Base-by-base conservation (phyloP, 1,140 invertebrate species). In the Dendroctonus valens region DNA sequence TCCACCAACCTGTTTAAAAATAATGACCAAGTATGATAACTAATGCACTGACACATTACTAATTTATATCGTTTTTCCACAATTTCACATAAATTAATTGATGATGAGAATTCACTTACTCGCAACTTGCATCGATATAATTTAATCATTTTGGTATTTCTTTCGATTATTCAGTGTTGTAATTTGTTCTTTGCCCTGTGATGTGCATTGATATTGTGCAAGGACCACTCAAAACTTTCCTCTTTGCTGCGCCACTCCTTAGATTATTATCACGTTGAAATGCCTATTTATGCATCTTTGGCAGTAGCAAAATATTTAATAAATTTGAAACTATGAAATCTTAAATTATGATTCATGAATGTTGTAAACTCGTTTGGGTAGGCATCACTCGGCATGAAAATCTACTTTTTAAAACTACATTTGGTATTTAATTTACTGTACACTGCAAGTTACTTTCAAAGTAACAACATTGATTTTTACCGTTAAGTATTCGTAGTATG, bases 221-320 rank as follows among this genome's bases (percentile, higher is more conserved):
- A 88, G 86, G 86, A 88, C 86, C 86, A 86, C 85, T 87, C 86
- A 87, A 88, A 87, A 63, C 46, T 84, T 85, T 85, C 85, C 84
- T 83, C 73, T 75, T 76, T 73, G 71, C 70, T 80, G 75, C 79
- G 79, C 71, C 76, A 76, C 73, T 77, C 72, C 64, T 65, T 72
- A 66, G 66, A 65, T 60, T 38, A 49, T 49, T 48, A 39, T 59
- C 7, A 15, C 26, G 48, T 50, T 15, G 48, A 54, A 41, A 7
- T 60, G 26, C 51, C n/a, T 51, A 41, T 9, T 37, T 5, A 12
- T 41, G 59, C 49, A 60, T 51, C n/a, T 5, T 9, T n/a, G 41
- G n/a, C 14, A 9, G 7, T 51, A 38, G 12, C 14, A 48, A 59
- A 38, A 59, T 60, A 46, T 60, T 54, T 54, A 53, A 63, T 37